Evolutionary conservation across 2,797 vertebrate species (phyloP).

Genomic region (Okamejei kenojei): DNA sequence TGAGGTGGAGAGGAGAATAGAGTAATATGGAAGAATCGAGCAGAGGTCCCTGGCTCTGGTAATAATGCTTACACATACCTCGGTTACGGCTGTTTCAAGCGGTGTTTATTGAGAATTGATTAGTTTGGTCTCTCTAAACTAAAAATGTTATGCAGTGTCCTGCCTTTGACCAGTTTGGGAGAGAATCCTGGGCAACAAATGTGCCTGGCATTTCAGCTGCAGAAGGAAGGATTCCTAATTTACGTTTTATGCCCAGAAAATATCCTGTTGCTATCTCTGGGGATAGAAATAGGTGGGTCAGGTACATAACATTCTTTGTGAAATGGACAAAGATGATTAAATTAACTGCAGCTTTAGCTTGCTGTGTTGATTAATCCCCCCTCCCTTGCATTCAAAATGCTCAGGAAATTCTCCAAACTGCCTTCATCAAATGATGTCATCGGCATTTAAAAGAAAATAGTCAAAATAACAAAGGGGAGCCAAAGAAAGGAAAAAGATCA

Average conservation of each 20-base stretch:
- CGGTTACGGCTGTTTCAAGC: background rate
- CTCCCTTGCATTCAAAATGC: background rate
- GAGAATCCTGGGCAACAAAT: too few species aligned
- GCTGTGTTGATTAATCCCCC: background rate
- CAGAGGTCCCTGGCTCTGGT: background rate
- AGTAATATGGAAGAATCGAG: background rate
- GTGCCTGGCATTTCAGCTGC: background rate
- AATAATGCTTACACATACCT: background rate
- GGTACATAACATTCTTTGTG: too few species aligned
- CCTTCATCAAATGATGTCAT: constrained; percentile 6
- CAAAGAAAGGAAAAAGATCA: background rate
- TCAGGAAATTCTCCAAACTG: constrained; percentile 23
- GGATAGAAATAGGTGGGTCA: background rate
- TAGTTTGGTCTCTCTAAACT: background rate
- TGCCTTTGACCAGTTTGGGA: background rate
- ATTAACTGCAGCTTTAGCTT: background rate
- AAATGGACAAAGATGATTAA: background rate
- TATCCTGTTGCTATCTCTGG: background rate
- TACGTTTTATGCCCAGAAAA: background rate
- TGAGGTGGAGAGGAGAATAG: background rate
- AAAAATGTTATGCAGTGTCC: background rate
- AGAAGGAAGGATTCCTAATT: background rate
- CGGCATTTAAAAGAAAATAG: constrained; percentile 10
- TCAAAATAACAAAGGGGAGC: constrained; percentile 28
- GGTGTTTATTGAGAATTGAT: background rate